These are phyloP conservation scores for Zygothrica quintamaculata DNA, from an alignment of 2,888 invertebrate species.

Conservation along the genomic window DNA sequence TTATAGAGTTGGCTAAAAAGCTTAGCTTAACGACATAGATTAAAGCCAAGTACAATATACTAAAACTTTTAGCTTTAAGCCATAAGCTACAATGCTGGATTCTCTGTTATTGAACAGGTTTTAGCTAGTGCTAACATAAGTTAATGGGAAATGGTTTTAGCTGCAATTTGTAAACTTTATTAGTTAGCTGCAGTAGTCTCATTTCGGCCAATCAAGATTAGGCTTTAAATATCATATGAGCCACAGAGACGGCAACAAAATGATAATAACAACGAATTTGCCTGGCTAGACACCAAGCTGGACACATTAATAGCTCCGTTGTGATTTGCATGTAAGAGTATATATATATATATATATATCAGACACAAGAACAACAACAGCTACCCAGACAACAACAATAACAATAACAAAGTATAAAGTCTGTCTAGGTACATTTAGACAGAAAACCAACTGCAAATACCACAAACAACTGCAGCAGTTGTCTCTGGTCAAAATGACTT, in stretches of 20 bases:
- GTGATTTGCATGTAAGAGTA: slow-evolving; percentile 60
- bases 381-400: slow-evolving; percentile 11
- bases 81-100: too few species aligned
- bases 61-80: too few species aligned
- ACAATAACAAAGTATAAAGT: slow-evolving; percentile 6
- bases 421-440: slow-evolving; percentile 14
- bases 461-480: slow-evolving; percentile 56
- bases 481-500: slow-evolving; percentile 35
- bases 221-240: slow-evolving; percentile 70
- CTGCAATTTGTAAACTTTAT: slow-evolving; percentile 12
- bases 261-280: slow-evolving; percentile 31
- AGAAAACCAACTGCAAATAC: slow-evolving; percentile 20
- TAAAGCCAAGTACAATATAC: too few species aligned
- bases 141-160: too few species aligned
- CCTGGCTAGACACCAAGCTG: slow-evolving; percentile 68
- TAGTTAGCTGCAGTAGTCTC: slow-evolving; percentile 18
- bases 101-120: too few species aligned
- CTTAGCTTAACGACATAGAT: too few species aligned
- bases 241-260: slow-evolving; percentile 20
- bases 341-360: neutral
- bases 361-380: neutral
- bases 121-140: too few species aligned
- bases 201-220: too few species aligned
- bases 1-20: too few species aligned
- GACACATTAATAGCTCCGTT: slow-evolving; percentile 70